Evolutionary conservation across 1,140 invertebrate genomes (phyloP).

Genomic region (Neodiprion virginianus): DNA sequence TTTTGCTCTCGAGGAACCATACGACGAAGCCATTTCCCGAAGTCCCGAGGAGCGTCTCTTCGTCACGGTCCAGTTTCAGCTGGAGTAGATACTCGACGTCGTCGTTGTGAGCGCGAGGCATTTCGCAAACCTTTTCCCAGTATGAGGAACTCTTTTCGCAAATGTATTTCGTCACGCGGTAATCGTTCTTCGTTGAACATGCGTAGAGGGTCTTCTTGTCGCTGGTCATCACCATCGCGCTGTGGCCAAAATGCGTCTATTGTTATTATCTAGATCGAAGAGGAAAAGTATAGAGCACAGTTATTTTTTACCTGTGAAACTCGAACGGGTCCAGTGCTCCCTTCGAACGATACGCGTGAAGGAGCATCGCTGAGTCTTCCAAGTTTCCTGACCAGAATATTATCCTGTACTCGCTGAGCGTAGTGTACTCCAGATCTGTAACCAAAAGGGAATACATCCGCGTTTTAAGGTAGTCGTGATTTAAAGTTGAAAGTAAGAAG

Average conservation of each 20-base stretch:
- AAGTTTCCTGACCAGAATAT: conserved; percentile 82
- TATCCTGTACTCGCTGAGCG: conserved; percentile 74
- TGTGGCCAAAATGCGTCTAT: conserved; percentile 42
- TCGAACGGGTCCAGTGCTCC: conserved; percentile 69
- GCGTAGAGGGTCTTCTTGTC: conserved; percentile 67
- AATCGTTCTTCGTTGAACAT: conserved; percentile 66
- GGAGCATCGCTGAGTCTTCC: conserved; percentile 74
- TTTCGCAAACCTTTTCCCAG: conserved; percentile 68
- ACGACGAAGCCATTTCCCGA: conserved; percentile 83
- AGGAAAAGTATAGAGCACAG: conserved; percentile 9
- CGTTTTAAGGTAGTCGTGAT: conserved; percentile 4
- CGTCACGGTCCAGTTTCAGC: conserved; percentile 81
- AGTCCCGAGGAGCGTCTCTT: conserved; percentile 82
- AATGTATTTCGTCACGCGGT: conserved; percentile 64
- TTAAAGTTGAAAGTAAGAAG: not conserved
- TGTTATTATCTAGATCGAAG: conserved; percentile 13
- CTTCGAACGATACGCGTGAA: conserved; percentile 68
- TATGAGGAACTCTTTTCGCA: conserved; percentile 60
- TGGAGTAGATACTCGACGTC: conserved; percentile 79
- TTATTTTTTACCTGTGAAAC: conserved; percentile 72
- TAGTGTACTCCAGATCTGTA: conserved; percentile 76
- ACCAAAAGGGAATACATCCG: conserved; percentile 3
- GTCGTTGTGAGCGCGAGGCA: conserved; percentile 73
- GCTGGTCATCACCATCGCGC: conserved; percentile 71
- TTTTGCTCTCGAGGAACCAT: conserved; percentile 69